These are phyloP conservation scores for Aldrovandia affinis DNA, from an alignment of 2,797 vertebrate genomes.

Conservation along the genomic window DNA sequence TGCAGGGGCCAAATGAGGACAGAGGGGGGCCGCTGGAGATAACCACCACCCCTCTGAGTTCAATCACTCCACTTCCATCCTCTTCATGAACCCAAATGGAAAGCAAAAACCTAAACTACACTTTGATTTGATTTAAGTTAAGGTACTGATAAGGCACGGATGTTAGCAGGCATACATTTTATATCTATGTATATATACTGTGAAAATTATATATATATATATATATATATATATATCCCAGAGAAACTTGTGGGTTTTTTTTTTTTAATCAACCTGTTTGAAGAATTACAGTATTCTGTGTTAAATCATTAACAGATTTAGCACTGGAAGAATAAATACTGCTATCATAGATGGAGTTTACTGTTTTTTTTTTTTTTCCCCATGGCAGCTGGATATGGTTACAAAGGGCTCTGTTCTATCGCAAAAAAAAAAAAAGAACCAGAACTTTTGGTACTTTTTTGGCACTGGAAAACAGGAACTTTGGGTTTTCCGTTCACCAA, in stretches of 20 bases:
- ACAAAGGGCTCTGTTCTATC: too few relatives aligned
- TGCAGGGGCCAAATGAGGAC: constrained; percentile 72
- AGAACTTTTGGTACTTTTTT: too few relatives aligned
- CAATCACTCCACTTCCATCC: constrained; percentile 55
- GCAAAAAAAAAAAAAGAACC: too few relatives aligned
- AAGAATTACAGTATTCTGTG: not conserved
- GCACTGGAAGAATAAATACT: not conserved
- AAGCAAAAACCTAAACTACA: not conserved
- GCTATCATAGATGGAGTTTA: not conserved
- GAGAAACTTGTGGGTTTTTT: too few relatives aligned
- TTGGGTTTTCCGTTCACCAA: too few relatives aligned
- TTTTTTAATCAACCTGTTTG: not conserved
- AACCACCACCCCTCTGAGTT: constrained; percentile 57
- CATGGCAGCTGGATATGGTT: too few relatives aligned
- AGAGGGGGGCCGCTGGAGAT: constrained; percentile 58
- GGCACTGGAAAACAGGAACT: too few relatives aligned
- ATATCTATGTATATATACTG: too few relatives aligned
- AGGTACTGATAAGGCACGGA: not conserved
- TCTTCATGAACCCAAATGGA: constrained; percentile 44
- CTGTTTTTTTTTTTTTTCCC: too few relatives aligned
- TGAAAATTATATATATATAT: too few relatives aligned
- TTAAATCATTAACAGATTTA: not conserved
- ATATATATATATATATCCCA: too few relatives aligned
- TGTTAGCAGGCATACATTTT: too few relatives aligned
- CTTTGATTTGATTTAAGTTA: not conserved